phyloP scores from a whole-genome alignment of 2,113 vertebrate species.

The Corvus hawaiiensis region DNA sequence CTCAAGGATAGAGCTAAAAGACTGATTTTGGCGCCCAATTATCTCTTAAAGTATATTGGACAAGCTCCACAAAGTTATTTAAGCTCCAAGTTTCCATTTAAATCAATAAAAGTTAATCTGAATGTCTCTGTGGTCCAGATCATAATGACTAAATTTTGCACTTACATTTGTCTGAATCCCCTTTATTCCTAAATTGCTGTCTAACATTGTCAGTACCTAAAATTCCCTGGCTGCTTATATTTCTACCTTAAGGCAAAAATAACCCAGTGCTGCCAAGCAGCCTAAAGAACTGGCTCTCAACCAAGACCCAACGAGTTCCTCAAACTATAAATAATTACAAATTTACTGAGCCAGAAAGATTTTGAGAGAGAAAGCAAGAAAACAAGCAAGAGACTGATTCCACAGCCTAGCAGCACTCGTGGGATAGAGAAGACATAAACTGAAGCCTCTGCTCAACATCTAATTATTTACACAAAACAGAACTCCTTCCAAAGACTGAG shows the following conservation, averaged over 20 bases:
- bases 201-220: not conserved
- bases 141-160: not conserved
- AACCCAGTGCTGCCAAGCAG: not conserved
- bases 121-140: not conserved
- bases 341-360: slow-evolving; percentile 13
- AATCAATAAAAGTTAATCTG: slow-evolving; percentile 8
- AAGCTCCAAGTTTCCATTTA: not conserved
- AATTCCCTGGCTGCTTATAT: not conserved
- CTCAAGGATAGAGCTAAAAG: not conserved
- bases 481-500: not conserved
- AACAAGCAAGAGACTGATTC: not conserved
- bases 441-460: not conserved
- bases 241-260: slow-evolving; percentile 24
- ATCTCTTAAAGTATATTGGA: not conserved
- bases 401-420: not conserved
- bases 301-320: not conserved
- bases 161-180: not conserved
- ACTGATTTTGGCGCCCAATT: not conserved
- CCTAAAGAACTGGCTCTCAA: slow-evolving; percentile 17
- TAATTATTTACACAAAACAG: slow-evolving; percentile 26
- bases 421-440: not conserved
- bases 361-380: not conserved
- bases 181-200: not conserved
- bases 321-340: slow-evolving; percentile 40
- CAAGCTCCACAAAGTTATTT: not conserved